Evolutionary conservation across 2,113 vertebrate species (phyloP), one percentile per base, ranked within the genome.

Genomic region (Clupea harengus): DNA sequence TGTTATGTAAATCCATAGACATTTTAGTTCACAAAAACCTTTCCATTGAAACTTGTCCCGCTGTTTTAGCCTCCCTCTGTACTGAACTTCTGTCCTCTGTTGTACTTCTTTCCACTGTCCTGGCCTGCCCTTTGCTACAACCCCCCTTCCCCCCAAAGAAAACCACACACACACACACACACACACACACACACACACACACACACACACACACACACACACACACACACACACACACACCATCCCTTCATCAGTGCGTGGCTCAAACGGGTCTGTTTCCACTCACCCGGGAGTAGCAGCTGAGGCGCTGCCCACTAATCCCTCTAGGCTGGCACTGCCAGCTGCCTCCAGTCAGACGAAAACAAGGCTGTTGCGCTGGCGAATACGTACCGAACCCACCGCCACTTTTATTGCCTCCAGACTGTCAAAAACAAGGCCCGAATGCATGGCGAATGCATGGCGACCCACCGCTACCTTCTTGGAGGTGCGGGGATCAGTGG

Each of bases 181-280:
- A 25, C 81, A 85, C 85, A 81, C 18, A 60, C 82, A 86, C 78
- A 87, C 57, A 81, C 46, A 83, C 82, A 39, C n/a, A 83, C 52
- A 54, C 50, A 15, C 39, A 46, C 20, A 8, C 54, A 60, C 82
- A 83, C 52, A 83, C 82, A 83, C 83, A 67, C 32, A 22, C 13
- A 78, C 72, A 45, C 64, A 67, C 72, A 78, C 28, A 78, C 72
- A 78, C 72, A 78, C 72, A 78, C 28, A 39, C 72, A 32, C 28
- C 72, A 78, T 78, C 72, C 28, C 72, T 44, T 78, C 67, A 75
- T 52, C 49, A 49, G 50, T 54, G 46, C 17, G 22, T 39, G 32
- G 83, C 60, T 54, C 72, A 18, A 72, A 10, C n/a, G n/a, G 20
- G 80, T 82, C 52, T 84, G 86, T 11, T 72, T 87, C 54, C 54